Conservation (phyloP, 2,113 vertebrate species). For the Nesoenas mayeri region DNA sequence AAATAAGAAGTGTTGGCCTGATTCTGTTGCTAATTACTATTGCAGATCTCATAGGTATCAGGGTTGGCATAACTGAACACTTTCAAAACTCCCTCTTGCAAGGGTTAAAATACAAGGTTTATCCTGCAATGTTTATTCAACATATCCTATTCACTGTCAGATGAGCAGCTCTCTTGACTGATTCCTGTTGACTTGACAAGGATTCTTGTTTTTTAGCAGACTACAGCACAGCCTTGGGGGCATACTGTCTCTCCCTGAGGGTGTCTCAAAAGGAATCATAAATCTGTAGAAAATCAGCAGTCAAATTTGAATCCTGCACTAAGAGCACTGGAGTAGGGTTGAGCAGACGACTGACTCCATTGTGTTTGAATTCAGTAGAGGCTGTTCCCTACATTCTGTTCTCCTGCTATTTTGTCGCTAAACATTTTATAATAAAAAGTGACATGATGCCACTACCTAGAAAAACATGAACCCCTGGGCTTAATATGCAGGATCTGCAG, state of each 20-base stretch:
- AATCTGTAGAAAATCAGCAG: conserved; percentile 15
- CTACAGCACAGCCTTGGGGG: conserved; percentile 4
- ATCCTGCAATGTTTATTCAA: neutral
- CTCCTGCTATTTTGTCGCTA: neutral
- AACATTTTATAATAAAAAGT: neutral
- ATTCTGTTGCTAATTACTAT: neutral
- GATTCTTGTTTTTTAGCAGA: neutral
- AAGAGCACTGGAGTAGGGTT: neutral
- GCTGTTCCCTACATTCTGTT: neutral
- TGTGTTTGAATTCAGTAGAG: neutral
- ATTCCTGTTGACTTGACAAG: conserved; percentile 36
- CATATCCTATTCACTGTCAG: neutral
- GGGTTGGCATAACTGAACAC: neutral
- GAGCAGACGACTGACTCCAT: neutral
- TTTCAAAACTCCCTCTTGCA: neutral
- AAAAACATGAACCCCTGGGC: neutral
- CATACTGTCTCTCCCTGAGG: neutral
- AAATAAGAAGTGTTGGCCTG: neutral
- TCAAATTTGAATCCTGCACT: neutral
- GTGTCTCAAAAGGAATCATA: neutral
- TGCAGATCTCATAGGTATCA: neutral
- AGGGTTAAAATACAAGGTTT: neutral
- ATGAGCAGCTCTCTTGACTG: neutral
- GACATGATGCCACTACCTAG: neutral
- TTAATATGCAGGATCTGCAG: neutral